These are phyloP conservation scores for Ibidorhyncha struthersii DNA, from an alignment of 2,113 vertebrate genomes.

Conservation along the genomic window DNA sequence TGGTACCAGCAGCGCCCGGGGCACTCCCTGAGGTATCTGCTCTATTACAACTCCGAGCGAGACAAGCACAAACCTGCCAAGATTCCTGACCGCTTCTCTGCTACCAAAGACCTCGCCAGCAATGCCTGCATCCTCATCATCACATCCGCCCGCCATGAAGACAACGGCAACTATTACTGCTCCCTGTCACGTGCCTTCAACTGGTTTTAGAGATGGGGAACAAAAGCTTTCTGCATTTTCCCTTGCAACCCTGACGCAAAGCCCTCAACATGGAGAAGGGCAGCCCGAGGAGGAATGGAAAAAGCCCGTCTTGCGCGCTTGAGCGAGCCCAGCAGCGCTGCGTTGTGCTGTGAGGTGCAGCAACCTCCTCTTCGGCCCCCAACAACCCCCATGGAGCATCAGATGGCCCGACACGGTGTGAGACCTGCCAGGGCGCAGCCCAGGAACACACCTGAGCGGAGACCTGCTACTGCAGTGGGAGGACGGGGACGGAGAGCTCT, in stretches of 20 bases:
- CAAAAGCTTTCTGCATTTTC: neutral
- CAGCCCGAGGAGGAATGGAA: neutral
- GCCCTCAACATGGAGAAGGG: neutral
- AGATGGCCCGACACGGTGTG: rapidly evolving
- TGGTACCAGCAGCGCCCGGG: conserved; percentile 48
- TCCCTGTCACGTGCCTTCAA: neutral
- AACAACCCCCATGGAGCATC: rapidly evolving
- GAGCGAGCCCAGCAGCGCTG: neutral
- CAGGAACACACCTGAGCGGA: neutral
- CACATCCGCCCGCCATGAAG: neutral
- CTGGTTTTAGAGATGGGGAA: neutral
- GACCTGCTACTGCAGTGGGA: neutral
- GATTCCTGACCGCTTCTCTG: conserved; percentile 33
- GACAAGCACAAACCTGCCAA: neutral
- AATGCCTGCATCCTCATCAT: conserved; percentile 59
- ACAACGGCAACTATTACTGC: conserved; percentile 46
- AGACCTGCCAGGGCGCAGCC: neutral
- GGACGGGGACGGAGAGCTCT: rapidly evolving
- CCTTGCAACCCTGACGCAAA: rapidly evolving
- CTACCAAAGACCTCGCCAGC: neutral
- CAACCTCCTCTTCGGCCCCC: neutral
- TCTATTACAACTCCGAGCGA: conserved; percentile 31
- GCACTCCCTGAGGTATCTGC: neutral
- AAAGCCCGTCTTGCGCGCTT: neutral
- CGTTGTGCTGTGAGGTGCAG: neutral